A percentile compares a stretch with the other conserved stretches of the same genome.
phyloP scores from a whole-genome alignment of 2,113 vertebrate species.

The Sturnira hondurensis region DNA sequence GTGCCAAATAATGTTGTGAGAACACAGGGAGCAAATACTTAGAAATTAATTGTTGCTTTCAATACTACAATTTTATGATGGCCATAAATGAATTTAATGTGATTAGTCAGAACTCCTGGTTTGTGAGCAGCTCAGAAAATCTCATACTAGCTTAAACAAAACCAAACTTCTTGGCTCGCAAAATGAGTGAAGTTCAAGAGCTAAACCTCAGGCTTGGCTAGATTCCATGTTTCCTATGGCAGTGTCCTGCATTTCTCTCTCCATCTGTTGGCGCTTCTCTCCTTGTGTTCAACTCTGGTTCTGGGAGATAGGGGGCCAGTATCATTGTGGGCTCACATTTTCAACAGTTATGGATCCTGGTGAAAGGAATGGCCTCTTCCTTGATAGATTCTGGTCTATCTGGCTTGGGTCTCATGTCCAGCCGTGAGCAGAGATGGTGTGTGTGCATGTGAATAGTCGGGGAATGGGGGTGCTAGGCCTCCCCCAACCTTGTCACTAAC shows the following conservation, averaged over 20 bases:
- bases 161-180: not conserved
- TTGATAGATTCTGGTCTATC: not conserved
- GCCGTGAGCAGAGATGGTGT: not conserved
- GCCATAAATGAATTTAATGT: not conserved
- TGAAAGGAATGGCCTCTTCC: not conserved
- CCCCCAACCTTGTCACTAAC: not conserved
- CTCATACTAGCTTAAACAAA: not conserved
- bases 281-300: not conserved
- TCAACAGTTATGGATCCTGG: not conserved
- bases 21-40: not conserved
- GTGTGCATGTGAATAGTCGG: too few species aligned
- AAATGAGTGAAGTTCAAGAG: not conserved
- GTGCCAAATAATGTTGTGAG: not conserved
- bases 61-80: not conserved
- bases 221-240: not conserved
- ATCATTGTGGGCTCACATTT: not conserved
- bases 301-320: not conserved
- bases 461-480: not conserved
- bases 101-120: not conserved
- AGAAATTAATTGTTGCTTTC: not conserved
- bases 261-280: not conserved
- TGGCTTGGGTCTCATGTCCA: fast-evolving
- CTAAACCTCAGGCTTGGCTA: not conserved
- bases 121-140: not conserved
- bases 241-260: not conserved